phyloP scores from a whole-genome alignment of 2,113 vertebrate genomes.

The Symphodus melops region DNA sequence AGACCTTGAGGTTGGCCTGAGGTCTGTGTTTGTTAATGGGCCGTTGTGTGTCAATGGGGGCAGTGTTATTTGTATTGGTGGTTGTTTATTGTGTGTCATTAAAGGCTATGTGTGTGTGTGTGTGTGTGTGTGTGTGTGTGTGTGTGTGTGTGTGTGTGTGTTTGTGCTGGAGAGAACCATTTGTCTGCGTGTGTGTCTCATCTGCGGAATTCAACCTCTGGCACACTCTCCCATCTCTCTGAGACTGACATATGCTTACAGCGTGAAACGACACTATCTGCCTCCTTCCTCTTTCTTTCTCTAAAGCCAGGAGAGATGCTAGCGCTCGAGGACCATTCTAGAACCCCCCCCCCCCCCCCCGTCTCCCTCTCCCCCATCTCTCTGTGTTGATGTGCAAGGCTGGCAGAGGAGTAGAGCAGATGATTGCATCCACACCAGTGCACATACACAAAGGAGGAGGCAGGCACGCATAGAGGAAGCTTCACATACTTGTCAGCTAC shows the following conservation, averaged over 20 bases:
- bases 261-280: conserved; percentile 1
- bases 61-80: conserved; percentile 32
- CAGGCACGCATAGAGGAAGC: conserved; percentile 49
- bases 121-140: conserved; percentile 19
- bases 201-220: conserved; percentile 16
- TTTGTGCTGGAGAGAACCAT: background rate
- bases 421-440: conserved; percentile 76
- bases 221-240: background rate
- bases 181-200: background rate
- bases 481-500: conserved; percentile 43
- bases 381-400: conserved; percentile 44
- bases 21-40: conserved; percentile 50
- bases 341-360: background rate
- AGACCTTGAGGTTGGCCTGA: conserved; percentile 53
- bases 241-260: conserved; percentile 18
- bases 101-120: conserved; percentile 23
- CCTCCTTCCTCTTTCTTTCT: conserved; percentile 14
- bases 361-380: background rate
- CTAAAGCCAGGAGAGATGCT: conserved; percentile 19
- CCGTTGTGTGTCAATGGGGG: conserved; percentile 35
- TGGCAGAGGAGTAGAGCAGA: conserved; percentile 59
- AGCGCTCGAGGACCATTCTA: conserved; percentile 10
- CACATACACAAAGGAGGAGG: conserved; percentile 76
- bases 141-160: conserved; percentile 24
- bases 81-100: conserved; percentile 37